Percentiles rank a stretch among this genome's conserved stretches.
These are phyloP conservation scores for Pedicia rivosa DNA, from an alignment of 2,888 invertebrate species.

Conservation along the genomic window DNA sequence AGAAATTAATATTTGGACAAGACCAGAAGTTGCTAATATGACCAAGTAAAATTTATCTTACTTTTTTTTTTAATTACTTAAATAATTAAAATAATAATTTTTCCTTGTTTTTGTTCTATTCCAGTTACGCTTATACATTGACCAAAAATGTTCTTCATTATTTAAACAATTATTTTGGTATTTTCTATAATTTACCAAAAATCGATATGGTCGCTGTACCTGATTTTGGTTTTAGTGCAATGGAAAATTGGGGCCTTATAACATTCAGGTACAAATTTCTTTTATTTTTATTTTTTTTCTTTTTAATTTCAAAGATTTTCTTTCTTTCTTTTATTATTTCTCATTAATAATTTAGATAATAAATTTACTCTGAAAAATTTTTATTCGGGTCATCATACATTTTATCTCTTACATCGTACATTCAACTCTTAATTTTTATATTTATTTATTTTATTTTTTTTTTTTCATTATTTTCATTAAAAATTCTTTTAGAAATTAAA, in stretches of 20 bases:
- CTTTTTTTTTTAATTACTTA: not conserved
- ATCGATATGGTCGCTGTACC: slow-evolving; percentile 57
- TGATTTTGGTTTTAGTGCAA: slow-evolving; percentile 53
- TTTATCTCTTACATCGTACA: no score
- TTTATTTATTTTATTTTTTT: no score
- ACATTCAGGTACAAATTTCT: slow-evolving; percentile 32
- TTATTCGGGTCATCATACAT: no score
- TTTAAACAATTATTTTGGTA: slow-evolving; percentile 47
- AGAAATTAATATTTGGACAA: slow-evolving; percentile 27
- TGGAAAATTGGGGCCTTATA: slow-evolving; percentile 52
- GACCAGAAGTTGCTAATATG: slow-evolving; percentile 25
- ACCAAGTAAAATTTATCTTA: slow-evolving; percentile 15
- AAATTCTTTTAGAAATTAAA: no score
- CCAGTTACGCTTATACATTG: slow-evolving; percentile 35
- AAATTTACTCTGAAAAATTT: no score
- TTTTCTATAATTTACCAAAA: slow-evolving; percentile 45
- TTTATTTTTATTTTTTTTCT: no score
- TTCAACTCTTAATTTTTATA: no score
- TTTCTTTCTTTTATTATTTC: no score
- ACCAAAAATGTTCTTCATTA: slow-evolving; percentile 43
- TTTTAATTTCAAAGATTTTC: no score
- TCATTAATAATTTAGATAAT: no score
- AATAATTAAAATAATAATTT: slow-evolving; percentile 1
- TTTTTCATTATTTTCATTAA: no score
- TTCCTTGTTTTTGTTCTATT: not conserved